Evolutionary conservation across 1,140 invertebrate species (phyloP).

Genomic region (Helicorthomorpha holstii): DNA sequence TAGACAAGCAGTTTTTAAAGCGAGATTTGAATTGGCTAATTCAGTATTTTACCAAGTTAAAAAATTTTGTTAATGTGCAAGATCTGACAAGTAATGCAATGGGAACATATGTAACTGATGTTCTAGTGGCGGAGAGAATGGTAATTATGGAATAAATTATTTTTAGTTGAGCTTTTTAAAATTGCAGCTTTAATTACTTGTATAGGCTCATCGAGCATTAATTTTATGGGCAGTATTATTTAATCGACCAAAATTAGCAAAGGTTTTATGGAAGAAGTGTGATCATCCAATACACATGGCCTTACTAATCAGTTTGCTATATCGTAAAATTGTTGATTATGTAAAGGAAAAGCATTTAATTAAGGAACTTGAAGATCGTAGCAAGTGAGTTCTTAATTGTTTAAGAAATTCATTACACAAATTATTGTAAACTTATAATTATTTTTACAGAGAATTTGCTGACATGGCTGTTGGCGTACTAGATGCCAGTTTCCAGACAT

Average conservation of each 20-base stretch:
- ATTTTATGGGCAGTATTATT: slow-evolving; percentile 6
- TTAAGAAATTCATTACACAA: neutral
- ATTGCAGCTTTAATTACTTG: neutral
- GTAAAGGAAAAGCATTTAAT: slow-evolving; percentile 16
- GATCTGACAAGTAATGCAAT: slow-evolving; percentile 7
- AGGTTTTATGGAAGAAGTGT: slow-evolving; percentile 27
- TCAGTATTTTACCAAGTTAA: slow-evolving; percentile 6
- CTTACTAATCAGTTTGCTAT: slow-evolving; percentile 21
- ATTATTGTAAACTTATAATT: neutral
- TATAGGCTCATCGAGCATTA: slow-evolving; percentile 2
- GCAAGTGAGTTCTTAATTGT: slow-evolving; percentile 8
- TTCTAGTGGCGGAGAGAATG: slow-evolving; percentile 5
- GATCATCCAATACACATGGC: slow-evolving; percentile 30
- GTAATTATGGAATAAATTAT: slow-evolving; percentile 1
- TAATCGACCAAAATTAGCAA: slow-evolving; percentile 19
- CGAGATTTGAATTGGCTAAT: slow-evolving; percentile 9
- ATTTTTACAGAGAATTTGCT: slow-evolving; percentile 24
- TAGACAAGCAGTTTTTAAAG: slow-evolving; percentile 4
- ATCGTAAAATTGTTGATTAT: slow-evolving; percentile 16
- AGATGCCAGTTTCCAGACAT: slow-evolving; percentile 20
- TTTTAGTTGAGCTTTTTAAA: neutral
- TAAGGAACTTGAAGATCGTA: slow-evolving; percentile 16
- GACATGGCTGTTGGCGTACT: slow-evolving; percentile 25
- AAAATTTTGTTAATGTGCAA: slow-evolving; percentile 5
- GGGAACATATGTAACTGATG: slow-evolving; percentile 2